These are phyloP conservation scores for Pedicia rivosa DNA, from an alignment of 2,888 invertebrate genomes.

Conservation along the genomic window DNA sequence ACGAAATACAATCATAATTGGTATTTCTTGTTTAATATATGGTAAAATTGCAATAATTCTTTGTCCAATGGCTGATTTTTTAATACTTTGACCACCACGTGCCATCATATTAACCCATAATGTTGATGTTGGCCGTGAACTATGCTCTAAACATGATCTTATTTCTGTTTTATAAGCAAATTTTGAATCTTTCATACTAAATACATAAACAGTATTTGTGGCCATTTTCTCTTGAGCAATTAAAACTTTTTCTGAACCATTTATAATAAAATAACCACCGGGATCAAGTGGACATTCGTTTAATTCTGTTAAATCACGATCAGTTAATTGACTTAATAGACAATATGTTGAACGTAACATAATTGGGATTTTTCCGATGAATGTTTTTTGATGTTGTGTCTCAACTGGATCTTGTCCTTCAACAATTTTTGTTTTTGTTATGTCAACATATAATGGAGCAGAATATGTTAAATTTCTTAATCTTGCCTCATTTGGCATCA, in stretches of 20 bases:
- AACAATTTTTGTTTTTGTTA: slow-evolving; percentile 87
- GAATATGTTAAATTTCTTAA: slow-evolving; percentile 95
- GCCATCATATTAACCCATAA: slow-evolving; percentile 99
- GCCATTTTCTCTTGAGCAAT: slow-evolving; percentile 99
- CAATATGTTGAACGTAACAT: slow-evolving; percentile 98
- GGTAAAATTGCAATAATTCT: slow-evolving; percentile 95
- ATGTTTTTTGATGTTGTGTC: slow-evolving; percentile 58
- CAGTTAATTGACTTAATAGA: slow-evolving; percentile 80
- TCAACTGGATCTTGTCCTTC: slow-evolving; percentile 82
- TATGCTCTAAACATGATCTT: slow-evolving; percentile 82
- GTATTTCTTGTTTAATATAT: slow-evolving; percentile 98
- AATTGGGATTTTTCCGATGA: slow-evolving; percentile 91
- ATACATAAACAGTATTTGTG: slow-evolving; percentile 99
- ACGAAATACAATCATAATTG: slow-evolving; percentile 98
- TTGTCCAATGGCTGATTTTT: slow-evolving; percentile 97
- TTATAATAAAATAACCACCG: slow-evolving; percentile 98
- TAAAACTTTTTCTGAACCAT: slow-evolving; percentile 95
- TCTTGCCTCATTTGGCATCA: slow-evolving; percentile 99
- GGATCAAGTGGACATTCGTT: slow-evolving; percentile 99
- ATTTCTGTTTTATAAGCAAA: slow-evolving; percentile 98
- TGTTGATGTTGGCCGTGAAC: slow-evolving; percentile 91
- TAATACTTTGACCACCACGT: slow-evolving; percentile 94
- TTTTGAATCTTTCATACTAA: slow-evolving; percentile 98
- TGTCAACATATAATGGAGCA: slow-evolving; percentile 97
- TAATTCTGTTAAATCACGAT: slow-evolving; percentile 97